phyloP scores from a whole-genome alignment of 2,888 invertebrate species.

The Oxytorus armatus region DNA sequence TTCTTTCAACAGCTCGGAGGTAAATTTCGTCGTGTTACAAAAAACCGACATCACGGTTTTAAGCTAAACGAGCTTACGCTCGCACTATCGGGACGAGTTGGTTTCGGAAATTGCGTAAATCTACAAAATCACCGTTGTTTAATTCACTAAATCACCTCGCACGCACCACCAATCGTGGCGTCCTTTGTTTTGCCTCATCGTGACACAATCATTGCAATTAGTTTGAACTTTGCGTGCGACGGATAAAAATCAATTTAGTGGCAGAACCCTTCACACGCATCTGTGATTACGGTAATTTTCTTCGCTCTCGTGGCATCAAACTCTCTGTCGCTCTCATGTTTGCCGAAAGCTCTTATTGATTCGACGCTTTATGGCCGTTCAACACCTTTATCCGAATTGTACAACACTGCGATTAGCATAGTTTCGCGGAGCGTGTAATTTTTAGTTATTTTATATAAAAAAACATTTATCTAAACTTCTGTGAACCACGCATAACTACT shows the following conservation, averaged over 20 bases:
- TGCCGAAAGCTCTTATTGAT: conserved; percentile 48
- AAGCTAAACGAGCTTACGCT: conserved; percentile 18
- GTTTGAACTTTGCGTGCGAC: conserved; percentile 60
- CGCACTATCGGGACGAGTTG: conserved; percentile 24
- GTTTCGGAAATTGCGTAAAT: conserved; percentile 26
- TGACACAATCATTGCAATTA: conserved; percentile 64
- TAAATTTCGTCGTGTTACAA: conserved; percentile 3
- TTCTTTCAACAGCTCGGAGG: conserved; percentile 23
- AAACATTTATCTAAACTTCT: too few species aligned
- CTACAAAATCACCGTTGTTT: conserved; percentile 43
- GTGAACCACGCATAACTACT: too few species aligned
- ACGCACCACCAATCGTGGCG: conserved; percentile 33
- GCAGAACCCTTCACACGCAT: not conserved
- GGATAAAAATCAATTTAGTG: conserved; percentile 55
- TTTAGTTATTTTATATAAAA: too few species aligned
- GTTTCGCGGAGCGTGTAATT: too few species aligned
- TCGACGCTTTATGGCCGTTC: conserved; percentile 28
- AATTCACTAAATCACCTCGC: conserved; percentile 53
- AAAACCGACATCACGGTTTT: conserved; percentile 17
- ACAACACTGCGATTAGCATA: too few species aligned
- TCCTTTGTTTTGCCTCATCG: conserved; percentile 47
- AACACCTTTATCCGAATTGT: conserved; percentile 17
- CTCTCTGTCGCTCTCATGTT: not conserved
- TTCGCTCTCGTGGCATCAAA: conserved; percentile 18
- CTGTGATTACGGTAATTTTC: conserved; percentile 58